phyloP scores from a whole-genome alignment of 2,888 invertebrate species.

The Yponomeuta malinellus region DNA sequence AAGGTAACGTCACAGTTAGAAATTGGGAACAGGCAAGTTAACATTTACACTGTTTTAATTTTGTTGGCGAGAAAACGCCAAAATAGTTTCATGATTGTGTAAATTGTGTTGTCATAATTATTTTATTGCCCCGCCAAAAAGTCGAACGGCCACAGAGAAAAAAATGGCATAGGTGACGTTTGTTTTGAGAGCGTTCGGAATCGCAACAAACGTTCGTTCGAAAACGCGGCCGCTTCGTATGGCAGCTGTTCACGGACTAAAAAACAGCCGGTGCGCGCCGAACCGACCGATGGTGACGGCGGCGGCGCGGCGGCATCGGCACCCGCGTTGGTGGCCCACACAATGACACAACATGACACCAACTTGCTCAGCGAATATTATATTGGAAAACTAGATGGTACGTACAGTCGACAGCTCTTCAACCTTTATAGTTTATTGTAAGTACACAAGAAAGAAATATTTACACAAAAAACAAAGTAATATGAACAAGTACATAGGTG shows the following conservation, averaged over 20 bases:
- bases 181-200: conserved; percentile 45
- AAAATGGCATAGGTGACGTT: conserved; percentile 39
- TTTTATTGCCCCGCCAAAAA: conserved; percentile 5
- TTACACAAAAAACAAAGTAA: too few species aligned
- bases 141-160: neutral
- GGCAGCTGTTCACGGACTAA: conserved; percentile 55
- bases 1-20: conserved; percentile 12
- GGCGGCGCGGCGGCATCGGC: neutral
- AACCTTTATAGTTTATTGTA: too few species aligned
- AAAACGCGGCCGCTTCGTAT: conserved; percentile 46
- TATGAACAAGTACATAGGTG: too few species aligned
- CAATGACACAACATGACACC: neutral
- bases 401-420: too few species aligned
- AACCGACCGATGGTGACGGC: neutral
- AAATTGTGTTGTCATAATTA: neutral
- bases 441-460: too few species aligned
- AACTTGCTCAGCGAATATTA: too few species aligned
- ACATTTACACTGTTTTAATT: neutral
- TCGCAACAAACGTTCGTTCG: conserved; percentile 42
- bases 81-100: neutral
- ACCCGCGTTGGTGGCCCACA: neutral
- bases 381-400: too few species aligned
- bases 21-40: neutral
- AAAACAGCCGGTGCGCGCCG: neutral
- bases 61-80: neutral